phyloP scores from a whole-genome alignment of 2,113 vertebrate species.

The Patagioenas fasciata region DNA sequence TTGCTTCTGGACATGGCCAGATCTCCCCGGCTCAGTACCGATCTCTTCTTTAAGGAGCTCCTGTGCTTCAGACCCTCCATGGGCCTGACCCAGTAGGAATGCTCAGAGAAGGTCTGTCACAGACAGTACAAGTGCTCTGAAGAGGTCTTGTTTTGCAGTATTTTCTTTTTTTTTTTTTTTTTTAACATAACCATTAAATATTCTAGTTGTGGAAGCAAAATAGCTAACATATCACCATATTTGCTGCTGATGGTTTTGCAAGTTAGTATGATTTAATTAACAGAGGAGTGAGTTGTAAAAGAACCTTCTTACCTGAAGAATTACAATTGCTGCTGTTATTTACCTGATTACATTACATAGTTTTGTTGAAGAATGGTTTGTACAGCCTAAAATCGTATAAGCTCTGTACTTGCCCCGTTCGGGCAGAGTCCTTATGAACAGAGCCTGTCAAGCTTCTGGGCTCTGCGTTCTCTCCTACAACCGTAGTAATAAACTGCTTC shows the following conservation, averaged over 20 bases:
- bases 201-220: background rate
- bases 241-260: background rate
- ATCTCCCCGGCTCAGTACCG: background rate
- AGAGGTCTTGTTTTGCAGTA: background rate
- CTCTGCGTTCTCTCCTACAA: background rate
- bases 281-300: background rate
- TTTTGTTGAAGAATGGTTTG: background rate
- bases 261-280: background rate
- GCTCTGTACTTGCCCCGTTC: background rate
- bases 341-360: background rate
- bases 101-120: background rate
- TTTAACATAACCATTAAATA: background rate
- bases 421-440: background rate
- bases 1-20: background rate
- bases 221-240: background rate
- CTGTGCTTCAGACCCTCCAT: background rate
- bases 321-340: background rate
- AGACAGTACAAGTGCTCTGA: background rate
- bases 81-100: background rate
- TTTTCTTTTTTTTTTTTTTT: background rate
- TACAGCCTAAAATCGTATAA: background rate
- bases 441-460: background rate
- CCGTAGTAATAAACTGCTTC: background rate
- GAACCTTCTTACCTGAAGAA: background rate
- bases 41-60: background rate